phyloP scores from a whole-genome alignment of 2,113 vertebrate species.

The Tor tambroides region DNA sequence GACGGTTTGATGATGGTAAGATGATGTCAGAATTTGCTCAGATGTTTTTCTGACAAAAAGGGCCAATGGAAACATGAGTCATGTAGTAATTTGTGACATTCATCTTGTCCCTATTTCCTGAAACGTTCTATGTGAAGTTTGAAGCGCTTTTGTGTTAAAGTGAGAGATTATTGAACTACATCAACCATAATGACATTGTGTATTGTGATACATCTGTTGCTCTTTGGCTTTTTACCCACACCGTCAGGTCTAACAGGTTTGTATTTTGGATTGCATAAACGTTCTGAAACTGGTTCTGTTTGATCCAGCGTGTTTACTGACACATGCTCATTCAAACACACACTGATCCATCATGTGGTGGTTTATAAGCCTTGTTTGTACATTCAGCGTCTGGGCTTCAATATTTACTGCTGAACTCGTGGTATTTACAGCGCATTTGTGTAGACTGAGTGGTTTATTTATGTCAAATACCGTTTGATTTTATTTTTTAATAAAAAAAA shows the following conservation, averaged over 20 bases:
- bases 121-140: not conserved
- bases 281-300: constrained; percentile 15
- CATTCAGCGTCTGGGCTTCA: not conserved
- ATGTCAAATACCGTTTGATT: not conserved
- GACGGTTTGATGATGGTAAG: not conserved
- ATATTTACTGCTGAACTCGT: not conserved
- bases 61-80: not conserved
- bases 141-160: not conserved
- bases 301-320: not conserved
- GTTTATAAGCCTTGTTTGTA: constrained; percentile 1
- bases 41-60: not conserved
- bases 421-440: not conserved
- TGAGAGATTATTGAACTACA: not conserved
- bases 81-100: not conserved
- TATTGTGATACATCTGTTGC: not conserved
- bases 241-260: constrained; percentile 22
- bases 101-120: not conserved
- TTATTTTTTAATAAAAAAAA: not conserved
- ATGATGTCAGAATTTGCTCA: not conserved
- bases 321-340: not conserved
- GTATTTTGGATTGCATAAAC: not conserved
- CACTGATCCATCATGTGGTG: not conserved
- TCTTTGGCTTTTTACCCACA: not conserved
- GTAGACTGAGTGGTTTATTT: not conserved
- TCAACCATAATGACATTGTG: not conserved